phyloP scores from a whole-genome alignment of 2,113 vertebrate species.

The Cephalophus harveyi region DNA sequence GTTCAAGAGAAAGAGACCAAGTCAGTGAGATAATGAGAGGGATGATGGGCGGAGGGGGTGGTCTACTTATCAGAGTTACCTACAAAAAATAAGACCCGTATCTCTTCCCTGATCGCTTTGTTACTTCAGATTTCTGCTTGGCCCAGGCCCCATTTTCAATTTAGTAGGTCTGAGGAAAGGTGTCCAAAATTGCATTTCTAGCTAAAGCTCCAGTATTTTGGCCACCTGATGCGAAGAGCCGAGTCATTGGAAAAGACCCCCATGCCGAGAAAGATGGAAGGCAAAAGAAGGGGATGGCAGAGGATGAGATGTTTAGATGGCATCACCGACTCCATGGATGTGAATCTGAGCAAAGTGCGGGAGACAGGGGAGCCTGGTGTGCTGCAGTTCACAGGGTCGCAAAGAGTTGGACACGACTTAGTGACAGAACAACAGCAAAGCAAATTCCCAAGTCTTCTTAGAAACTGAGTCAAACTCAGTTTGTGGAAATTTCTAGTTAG shows the following conservation, averaged over 20 bases:
- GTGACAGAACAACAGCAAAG: neutral
- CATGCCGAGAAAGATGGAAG: neutral
- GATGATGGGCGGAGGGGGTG: neutral
- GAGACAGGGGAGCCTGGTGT: neutral
- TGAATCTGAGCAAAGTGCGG: neutral
- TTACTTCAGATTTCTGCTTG: neutral
- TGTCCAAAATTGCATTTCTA: neutral
- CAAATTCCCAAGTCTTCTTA: neutral
- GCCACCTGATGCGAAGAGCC: neutral
- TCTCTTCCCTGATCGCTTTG: neutral
- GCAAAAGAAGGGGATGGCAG: neutral
- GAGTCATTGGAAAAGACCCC: neutral
- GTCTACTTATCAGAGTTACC: neutral
- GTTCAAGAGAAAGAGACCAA: neutral
- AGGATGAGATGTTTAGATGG: neutral
- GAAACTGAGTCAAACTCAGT: neutral
- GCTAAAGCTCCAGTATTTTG: neutral
- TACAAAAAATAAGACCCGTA: neutral
- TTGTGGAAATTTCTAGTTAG: neutral
- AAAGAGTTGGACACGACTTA: neutral
- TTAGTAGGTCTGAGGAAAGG: neutral
- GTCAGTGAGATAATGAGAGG: neutral
- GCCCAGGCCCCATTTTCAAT: neutral
- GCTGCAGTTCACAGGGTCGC: neutral
- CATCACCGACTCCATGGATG: neutral